Evolutionary conservation across 2,113 vertebrate genomes (phyloP).

Genomic region (Chionodraco myersi): DNA sequence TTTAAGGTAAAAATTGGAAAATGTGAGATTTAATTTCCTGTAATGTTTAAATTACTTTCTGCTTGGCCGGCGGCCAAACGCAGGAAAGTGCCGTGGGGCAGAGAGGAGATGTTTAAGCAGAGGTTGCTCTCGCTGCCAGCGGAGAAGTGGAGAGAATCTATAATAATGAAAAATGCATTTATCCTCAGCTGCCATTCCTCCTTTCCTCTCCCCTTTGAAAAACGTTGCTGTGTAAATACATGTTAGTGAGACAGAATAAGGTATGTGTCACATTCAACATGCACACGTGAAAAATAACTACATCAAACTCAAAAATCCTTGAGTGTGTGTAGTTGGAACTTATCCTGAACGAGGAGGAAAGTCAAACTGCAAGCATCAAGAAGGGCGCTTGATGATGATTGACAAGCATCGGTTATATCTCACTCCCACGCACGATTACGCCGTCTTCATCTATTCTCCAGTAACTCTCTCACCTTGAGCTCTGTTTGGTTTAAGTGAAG

Average conservation of each 20-base stretch:
- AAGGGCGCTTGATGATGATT: slow-evolving; percentile 76
- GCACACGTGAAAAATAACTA: slow-evolving; percentile 49
- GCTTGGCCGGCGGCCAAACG: slow-evolving; percentile 93
- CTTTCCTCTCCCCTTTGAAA: slow-evolving; percentile 42
- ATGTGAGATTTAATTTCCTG: slow-evolving; percentile 99
- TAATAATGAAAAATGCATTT: slow-evolving; percentile 84
- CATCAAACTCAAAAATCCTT: slow-evolving; percentile 46
- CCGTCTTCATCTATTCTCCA: slow-evolving; percentile 68
- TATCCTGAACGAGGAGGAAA: slow-evolving; percentile 62
- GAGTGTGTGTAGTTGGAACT: slow-evolving; percentile 56
- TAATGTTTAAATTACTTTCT: slow-evolving; percentile 98
- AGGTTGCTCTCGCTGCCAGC: slow-evolving; percentile 90
- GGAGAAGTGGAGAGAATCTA: slow-evolving; percentile 79
- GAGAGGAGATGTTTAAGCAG: slow-evolving; percentile 95
- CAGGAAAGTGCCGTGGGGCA: slow-evolving; percentile 89
- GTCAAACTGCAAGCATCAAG: slow-evolving; percentile 66
- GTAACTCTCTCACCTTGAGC: slow-evolving; percentile 77
- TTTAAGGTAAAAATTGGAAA: slow-evolving; percentile 92
- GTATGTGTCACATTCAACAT: slow-evolving; percentile 72
- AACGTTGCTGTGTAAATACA: slow-evolving; percentile 43
- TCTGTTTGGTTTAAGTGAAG: slow-evolving; percentile 76
- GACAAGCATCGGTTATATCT: slow-evolving; percentile 73
- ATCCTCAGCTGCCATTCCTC: slow-evolving; percentile 74
- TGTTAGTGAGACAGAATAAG: slow-evolving; percentile 65
- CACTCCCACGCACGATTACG: slow-evolving; percentile 74